Evolutionary conservation across 2,888 invertebrate genomes (phyloP), one percentile per base, ranked within the genome.

Genomic region (Caenorhabditis becei): DNA sequence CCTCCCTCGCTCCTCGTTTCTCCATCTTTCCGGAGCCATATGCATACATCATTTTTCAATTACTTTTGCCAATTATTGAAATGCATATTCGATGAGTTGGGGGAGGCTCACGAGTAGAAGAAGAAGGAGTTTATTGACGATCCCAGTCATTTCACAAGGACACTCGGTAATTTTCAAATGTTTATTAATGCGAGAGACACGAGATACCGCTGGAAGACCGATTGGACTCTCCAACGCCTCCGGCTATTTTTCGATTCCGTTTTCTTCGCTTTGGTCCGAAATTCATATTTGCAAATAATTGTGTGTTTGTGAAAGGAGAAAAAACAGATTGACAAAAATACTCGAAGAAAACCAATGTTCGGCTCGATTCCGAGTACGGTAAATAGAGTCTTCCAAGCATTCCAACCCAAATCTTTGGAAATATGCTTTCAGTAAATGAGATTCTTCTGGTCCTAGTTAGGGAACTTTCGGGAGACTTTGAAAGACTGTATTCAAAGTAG

Each of bases 131-230:
- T 56, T 59, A 26, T 54, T 54, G 23, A 23, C 26, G 8, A n/a
- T 14, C 26, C 20, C 41, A 41, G 14, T 41, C 41, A 41, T 41
- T 16, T 41, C 8, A 14, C 8, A 41, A 32, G 32, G 26, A 54
- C 35, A 23, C 5, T 7, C n/a, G 1, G 24, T 70, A 70, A 70
- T 70, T 70, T 61, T 61, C 53, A 41, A 23, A 70, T 70, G 61
- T 70, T 70, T 70, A 59, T 70, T 70, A 53, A 70, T 70, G 70
- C 37, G 63, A 5, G 18, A 5, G 26, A 20, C 3, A 20, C 10
- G 4, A 1, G 10, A 3, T 23, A 4, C 18, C 28, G 58, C 11
- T 41, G 14, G 58, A 35, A 58, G 18, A 58, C 20, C 32, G 51
- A 35, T 32, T 62, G 63, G 58, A 63, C 63, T 63, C 71, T 4